These are phyloP conservation scores for Pseudochirops corinnae DNA, from an alignment of 2,797 vertebrate genomes.

Conservation along the genomic window DNA sequence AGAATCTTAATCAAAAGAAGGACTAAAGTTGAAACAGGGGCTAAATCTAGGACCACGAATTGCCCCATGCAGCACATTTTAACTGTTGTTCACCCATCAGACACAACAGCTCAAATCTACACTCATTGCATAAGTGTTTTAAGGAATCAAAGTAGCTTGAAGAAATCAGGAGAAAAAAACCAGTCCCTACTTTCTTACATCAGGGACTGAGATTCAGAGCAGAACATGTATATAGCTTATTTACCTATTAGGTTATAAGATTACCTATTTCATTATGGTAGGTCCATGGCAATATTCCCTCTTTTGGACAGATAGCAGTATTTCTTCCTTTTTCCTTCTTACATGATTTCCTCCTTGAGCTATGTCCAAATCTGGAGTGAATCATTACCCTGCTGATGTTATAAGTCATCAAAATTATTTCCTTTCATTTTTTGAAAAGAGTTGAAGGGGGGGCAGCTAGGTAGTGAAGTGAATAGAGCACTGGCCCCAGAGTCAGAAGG, in stretches of 20 bases:
- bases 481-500: no score
- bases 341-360: background rate
- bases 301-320: background rate
- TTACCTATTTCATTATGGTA: background rate
- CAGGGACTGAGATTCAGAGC: background rate
- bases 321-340: slow-evolving; percentile 28
- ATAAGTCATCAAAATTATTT: slow-evolving; percentile 22
- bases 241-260: slow-evolving; percentile 35
- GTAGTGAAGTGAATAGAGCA: no score
- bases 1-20: background rate
- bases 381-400: background rate
- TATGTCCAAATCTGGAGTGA: slow-evolving; percentile 29
- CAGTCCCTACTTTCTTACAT: background rate
- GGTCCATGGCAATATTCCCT: background rate
- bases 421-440: slow-evolving; percentile 12
- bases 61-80: background rate
- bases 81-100: background rate
- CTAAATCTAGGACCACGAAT: background rate
- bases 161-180: slow-evolving; percentile 27
- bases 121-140: background rate
- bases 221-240: background rate
- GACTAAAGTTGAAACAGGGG: background rate
- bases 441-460: no score
- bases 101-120: background rate
- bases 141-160: background rate